phyloP scores from a whole-genome alignment of 2,888 invertebrate species.

The Aphidius colemani region DNA sequence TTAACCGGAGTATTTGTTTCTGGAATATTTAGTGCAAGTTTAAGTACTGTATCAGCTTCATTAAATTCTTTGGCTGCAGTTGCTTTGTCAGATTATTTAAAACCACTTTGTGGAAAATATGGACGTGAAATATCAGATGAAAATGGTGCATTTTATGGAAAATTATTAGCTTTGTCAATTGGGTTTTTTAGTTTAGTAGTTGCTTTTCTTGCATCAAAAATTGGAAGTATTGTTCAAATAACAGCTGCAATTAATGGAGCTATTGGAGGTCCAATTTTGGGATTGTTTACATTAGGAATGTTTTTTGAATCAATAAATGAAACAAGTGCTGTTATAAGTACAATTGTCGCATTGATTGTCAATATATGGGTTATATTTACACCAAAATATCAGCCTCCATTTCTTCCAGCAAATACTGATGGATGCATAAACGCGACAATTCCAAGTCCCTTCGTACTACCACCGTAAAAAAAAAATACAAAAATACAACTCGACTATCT shows the following conservation, averaged over 20 bases:
- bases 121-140: slow-evolving; percentile 72
- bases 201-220: slow-evolving; percentile 45
- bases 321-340: slow-evolving; percentile 46
- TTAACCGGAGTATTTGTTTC: slow-evolving; percentile 56
- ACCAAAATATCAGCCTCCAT: slow-evolving; percentile 37
- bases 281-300: slow-evolving; percentile 86
- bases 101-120: slow-evolving; percentile 57
- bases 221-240: slow-evolving; percentile 60
- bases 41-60: slow-evolving; percentile 90
- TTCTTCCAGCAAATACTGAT: slow-evolving; percentile 40
- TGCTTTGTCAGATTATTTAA: slow-evolving; percentile 84
- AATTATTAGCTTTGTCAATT: slow-evolving; percentile 42
- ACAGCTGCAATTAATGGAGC: slow-evolving; percentile 84
- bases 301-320: slow-evolving; percentile 81
- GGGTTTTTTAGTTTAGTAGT: slow-evolving; percentile 43
- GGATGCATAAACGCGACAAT: slow-evolving; percentile 37
- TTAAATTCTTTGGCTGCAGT: slow-evolving; percentile 90
- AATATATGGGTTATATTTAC: slow-evolving; percentile 42
- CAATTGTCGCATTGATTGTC: slow-evolving; percentile 35
- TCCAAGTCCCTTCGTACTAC: too few species aligned
- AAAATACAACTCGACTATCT: slow-evolving; percentile 10
- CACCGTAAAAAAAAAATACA: neutral
- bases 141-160: slow-evolving; percentile 71
- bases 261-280: slow-evolving; percentile 83
- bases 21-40: slow-evolving; percentile 86